Evolutionary conservation across 2,888 invertebrate genomes (phyloP).

Genomic region (Coelopa pilipes): DNA sequence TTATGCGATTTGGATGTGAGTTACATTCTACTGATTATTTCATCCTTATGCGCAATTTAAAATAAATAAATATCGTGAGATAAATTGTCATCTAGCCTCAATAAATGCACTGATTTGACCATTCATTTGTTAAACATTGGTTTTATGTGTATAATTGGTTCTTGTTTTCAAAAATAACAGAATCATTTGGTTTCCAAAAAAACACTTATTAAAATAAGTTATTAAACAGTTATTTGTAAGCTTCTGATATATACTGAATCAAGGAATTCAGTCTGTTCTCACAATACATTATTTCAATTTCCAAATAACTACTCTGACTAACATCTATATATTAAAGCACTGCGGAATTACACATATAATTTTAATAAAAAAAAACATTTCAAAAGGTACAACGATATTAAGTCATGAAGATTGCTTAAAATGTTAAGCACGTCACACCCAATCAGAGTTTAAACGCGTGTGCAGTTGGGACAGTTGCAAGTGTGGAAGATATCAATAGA

Average conservation of each 20-base stretch:
- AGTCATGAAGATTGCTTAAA: conserved; percentile 7
- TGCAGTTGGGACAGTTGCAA: neutral
- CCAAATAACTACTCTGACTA: neutral
- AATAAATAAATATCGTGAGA: too few species aligned
- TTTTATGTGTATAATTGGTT: too few species aligned
- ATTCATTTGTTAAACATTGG: too few species aligned
- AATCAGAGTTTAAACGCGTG: neutral
- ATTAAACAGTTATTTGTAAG: neutral
- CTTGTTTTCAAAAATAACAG: neutral
- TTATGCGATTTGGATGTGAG: neutral
- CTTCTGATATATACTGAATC: neutral
- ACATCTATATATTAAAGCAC: conserved; percentile 29
- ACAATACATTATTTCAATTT: neutral
- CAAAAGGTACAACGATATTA: conserved; percentile 25
- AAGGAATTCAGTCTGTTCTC: neutral
- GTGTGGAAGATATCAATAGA: conserved; percentile 9
- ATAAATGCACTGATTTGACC: too few species aligned
- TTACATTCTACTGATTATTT: too few species aligned
- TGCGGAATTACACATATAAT: conserved; percentile 21
- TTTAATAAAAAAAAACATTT: neutral
- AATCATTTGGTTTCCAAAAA: neutral
- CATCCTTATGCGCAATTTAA: too few species aligned
- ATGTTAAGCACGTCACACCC: neutral
- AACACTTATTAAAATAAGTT: neutral
- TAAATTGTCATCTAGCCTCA: too few species aligned